Conservation (phyloP, 2,888 invertebrate genomes). For the Galerucella nymphaeae region DNA sequence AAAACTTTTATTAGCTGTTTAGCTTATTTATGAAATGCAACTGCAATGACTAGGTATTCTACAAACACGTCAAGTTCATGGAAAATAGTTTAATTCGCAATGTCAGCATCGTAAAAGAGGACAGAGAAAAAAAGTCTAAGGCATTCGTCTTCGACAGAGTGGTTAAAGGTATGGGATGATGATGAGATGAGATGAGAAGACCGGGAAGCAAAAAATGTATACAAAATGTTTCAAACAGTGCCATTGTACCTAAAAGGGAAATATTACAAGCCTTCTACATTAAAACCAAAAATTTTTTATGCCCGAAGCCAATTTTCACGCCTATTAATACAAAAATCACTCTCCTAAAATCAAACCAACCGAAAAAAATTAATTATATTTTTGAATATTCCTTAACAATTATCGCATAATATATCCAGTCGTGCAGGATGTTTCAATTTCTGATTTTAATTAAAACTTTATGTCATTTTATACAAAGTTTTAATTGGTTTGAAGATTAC, state of each 20-base stretch:
- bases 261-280: neutral
- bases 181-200: too few relatives aligned
- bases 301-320: neutral
- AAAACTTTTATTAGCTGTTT: neutral
- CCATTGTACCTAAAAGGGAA: too few relatives aligned
- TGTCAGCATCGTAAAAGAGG: too few relatives aligned
- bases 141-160: too few relatives aligned
- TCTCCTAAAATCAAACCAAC: neutral
- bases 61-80: neutral
- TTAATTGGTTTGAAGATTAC: constrained; percentile 40
- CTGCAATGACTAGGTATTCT: neutral
- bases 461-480: constrained; percentile 28
- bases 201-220: too few relatives aligned
- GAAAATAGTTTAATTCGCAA: neutral
- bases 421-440: constrained; percentile 15
- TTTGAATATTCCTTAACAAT: constrained; percentile 11
- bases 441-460: constrained; percentile 39
- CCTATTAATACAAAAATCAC: neutral
- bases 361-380: constrained; percentile 1
- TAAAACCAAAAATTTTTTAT: neutral
- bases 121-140: too few relatives aligned
- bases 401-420: constrained; percentile 19
- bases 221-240: too few relatives aligned
- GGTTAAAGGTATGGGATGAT: too few relatives aligned
- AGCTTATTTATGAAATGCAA: neutral